phyloP scores from a whole-genome alignment of 2,113 vertebrate species.

The Phaethon lepturus region DNA sequence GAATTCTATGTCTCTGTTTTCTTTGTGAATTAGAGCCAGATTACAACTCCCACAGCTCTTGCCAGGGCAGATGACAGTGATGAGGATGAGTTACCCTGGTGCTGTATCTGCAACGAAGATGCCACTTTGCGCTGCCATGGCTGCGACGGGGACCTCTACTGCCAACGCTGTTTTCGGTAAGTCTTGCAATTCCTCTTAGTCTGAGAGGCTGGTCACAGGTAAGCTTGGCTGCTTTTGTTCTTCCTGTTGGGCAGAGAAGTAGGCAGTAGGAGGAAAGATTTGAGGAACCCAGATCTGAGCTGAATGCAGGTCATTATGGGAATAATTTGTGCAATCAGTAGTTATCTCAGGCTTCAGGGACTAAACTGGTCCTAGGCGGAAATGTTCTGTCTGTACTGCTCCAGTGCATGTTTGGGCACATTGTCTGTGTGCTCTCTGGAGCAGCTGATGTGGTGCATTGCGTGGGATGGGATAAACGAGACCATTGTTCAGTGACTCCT shows the following conservation, averaged over 20 bases:
- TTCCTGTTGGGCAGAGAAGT: neutral
- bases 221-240: neutral
- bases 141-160: conserved; percentile 93
- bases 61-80: conserved; percentile 72
- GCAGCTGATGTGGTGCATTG: neutral
- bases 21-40: conserved; percentile 3
- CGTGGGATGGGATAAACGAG: neutral
- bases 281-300: neutral
- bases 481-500: conserved; percentile 3
- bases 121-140: conserved; percentile 88
- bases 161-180: conserved; percentile 92
- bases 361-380: neutral
- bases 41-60: conserved; percentile 18
- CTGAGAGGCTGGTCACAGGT: neutral
- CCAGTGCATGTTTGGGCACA: neutral
- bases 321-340: neutral
- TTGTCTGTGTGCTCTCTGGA: neutral
- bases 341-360: neutral
- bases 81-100: conserved; percentile 94
- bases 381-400: neutral
- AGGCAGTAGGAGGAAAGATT: neutral
- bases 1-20: neutral
- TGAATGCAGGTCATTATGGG: neutral
- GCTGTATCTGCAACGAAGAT: conserved; percentile 94
- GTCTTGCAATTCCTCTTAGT: neutral